A percentile compares a stretch with the other conserved stretches of the same genome.
Conservation (phyloP, 2,888 invertebrate genomes). For the Drosophila flavopinicola region DNA sequence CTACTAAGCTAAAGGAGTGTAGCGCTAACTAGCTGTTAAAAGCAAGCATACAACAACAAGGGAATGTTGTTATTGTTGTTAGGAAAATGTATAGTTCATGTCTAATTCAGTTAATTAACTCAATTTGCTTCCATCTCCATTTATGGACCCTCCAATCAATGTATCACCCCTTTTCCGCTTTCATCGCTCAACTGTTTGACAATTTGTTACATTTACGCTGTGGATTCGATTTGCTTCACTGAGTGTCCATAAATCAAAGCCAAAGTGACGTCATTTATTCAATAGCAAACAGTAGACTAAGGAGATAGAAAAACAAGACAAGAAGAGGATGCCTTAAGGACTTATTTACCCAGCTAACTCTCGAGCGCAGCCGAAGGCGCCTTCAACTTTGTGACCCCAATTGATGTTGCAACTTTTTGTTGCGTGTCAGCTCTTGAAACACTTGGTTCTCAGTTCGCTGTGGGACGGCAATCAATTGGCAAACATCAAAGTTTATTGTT, state of each 20-base stretch:
- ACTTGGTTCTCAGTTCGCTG: constrained; percentile 2
- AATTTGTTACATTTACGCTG: constrained; percentile 41
- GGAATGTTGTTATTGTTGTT: not conserved
- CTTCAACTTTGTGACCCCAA: constrained; percentile 51
- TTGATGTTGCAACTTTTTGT: constrained; percentile 42
- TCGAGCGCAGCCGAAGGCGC: constrained; percentile 45
- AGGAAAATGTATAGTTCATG: not conserved
- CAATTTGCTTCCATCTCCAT: constrained; percentile 33
- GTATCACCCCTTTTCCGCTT: not conserved
- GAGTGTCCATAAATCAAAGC: constrained; percentile 63
- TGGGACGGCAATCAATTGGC: constrained; percentile 17
- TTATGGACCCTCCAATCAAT: constrained; percentile 16
- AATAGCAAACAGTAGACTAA: constrained; percentile 8
- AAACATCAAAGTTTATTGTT: constrained; percentile 17
- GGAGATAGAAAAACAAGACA: constrained; percentile 9
- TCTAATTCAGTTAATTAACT: constrained; percentile 36
- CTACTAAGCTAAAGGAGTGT: constrained; percentile 2
- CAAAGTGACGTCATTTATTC: constrained; percentile 52
- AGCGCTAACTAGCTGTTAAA: constrained; percentile 5
- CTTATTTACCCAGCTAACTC: constrained; percentile 42
- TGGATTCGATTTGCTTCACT: constrained; percentile 38
- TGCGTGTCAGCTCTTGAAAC: constrained; percentile 11
- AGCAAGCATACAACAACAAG: constrained; percentile 1
- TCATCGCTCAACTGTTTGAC: constrained; percentile 8
- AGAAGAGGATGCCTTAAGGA: constrained; percentile 20